Evolutionary conservation across 2,888 invertebrate species (phyloP).

Genomic region (Lypha dubia): DNA sequence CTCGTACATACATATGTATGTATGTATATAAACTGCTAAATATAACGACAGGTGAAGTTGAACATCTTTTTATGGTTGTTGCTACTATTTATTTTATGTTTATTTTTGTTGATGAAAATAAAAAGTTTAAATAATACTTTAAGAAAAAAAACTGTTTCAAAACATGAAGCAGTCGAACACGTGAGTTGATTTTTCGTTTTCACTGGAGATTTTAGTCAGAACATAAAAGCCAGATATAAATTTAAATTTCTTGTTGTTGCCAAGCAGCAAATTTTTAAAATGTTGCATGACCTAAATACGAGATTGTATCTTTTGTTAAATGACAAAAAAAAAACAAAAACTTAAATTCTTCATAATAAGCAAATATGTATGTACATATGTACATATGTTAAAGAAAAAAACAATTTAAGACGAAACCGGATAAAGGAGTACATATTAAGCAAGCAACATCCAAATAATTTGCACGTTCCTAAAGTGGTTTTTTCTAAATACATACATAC

Average conservation of each 20-base stretch:
- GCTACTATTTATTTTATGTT: not conserved
- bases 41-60: constrained; percentile 63
- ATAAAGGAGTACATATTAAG: constrained; percentile 45
- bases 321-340: not conserved
- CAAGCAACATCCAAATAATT: constrained; percentile 38
- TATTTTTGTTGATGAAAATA: constrained; percentile 31
- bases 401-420: constrained; percentile 47
- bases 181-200: constrained; percentile 31
- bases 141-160: constrained; percentile 6
- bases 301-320: constrained; percentile 3
- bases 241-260: constrained; percentile 13
- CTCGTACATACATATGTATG: not conserved
- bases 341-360: constrained; percentile 4
- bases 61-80: constrained; percentile 52
- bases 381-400: constrained; percentile 15
- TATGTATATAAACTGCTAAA: constrained; percentile 36
- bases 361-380: too few species aligned
- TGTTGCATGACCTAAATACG: constrained; percentile 68
- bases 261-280: constrained; percentile 32
- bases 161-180: constrained; percentile 21
- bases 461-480: not conserved
- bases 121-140: constrained; percentile 48
- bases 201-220: constrained; percentile 8
- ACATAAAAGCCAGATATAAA: not conserved
- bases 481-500: too few species aligned